These are phyloP conservation scores for Sebastes dallii DNA, from an alignment of 2,797 vertebrate genomes.

Conservation along the genomic window DNA sequence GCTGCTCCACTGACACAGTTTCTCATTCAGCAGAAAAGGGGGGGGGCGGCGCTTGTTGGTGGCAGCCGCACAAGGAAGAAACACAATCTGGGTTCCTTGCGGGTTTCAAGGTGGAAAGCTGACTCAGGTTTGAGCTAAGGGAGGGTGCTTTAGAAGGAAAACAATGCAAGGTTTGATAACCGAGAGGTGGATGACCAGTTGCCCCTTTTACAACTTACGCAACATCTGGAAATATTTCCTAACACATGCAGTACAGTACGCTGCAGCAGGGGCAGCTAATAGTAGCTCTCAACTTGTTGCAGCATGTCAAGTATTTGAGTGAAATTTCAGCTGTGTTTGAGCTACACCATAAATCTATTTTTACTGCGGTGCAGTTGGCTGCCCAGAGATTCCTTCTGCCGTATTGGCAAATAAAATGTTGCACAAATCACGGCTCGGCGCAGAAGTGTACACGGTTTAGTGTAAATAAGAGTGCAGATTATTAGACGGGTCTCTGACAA, in stretches of 20 bases:
- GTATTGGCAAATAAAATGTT: conserved; percentile 46
- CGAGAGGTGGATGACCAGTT: conserved; percentile 7
- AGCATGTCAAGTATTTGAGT: conserved; percentile 78
- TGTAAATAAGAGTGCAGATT: conserved; percentile 11
- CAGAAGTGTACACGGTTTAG: not conserved
- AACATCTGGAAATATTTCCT: conserved; percentile 59
- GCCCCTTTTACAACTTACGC: conserved; percentile 19
- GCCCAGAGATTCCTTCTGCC: conserved; percentile 33
- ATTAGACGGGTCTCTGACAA: not conserved
- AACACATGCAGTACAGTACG: conserved; percentile 47
- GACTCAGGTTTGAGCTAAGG: conserved; percentile 22
- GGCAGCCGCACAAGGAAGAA: conserved; percentile 46
- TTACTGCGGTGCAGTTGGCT: conserved; percentile 61
- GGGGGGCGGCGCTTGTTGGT: conserved; percentile 34
- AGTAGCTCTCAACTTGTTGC: conserved; percentile 72
- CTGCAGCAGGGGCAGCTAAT: conserved; percentile 53
- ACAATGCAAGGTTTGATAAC: conserved; percentile 37
- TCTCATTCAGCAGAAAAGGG: conserved; percentile 51
- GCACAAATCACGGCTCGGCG: conserved; percentile 35
- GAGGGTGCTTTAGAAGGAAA: conserved; percentile 53
- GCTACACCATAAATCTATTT: conserved; percentile 81
- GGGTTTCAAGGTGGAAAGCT: conserved; percentile 69
- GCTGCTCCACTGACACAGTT: conserved; percentile 87
- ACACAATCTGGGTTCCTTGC: conserved; percentile 64
- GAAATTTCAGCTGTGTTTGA: conserved; percentile 79